Conservation (phyloP, 2,888 invertebrate genomes). For the Spilosoma lubricipeda region DNA sequence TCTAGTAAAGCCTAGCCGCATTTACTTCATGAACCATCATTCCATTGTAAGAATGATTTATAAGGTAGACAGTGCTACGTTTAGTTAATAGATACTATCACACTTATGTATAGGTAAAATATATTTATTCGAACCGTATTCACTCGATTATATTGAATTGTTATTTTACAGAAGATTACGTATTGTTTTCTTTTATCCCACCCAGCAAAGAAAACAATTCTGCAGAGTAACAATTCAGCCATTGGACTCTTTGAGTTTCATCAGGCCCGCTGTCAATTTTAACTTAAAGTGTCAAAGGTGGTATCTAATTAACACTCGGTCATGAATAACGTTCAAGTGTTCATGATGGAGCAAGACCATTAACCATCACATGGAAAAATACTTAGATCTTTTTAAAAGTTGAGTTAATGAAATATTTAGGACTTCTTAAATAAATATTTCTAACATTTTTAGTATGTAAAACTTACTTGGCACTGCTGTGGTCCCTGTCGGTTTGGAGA, state of each 20-base stretch:
- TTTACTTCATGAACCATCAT: slow-evolving; percentile 5
- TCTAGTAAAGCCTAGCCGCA: not conserved
- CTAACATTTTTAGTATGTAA: not conserved
- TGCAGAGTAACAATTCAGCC: too few relatives aligned
- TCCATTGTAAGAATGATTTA: not conserved
- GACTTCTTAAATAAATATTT: too few relatives aligned
- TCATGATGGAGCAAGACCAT: too few relatives aligned
- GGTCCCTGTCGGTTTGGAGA: slow-evolving; percentile 96
- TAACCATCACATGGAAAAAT: too few relatives aligned
- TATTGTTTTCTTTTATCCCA: not conserved
- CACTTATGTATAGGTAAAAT: too few relatives aligned
- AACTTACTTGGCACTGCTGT: slow-evolving; percentile 95
- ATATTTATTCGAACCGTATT: too few relatives aligned
- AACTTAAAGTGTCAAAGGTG: not conserved
- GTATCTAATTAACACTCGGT: not conserved
- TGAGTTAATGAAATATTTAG: too few relatives aligned
- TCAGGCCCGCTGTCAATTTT: too few relatives aligned
- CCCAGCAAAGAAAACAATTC: too few relatives aligned
- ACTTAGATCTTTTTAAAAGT: too few relatives aligned
- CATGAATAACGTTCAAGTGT: too few relatives aligned
- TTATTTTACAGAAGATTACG: not conserved
- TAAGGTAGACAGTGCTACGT: not conserved
- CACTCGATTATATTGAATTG: not conserved
- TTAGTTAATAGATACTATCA: not conserved
- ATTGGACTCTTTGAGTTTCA: too few relatives aligned